A percentile compares a stretch with the other conserved stretches of the same genome.
Conservation (phyloP, 2,797 vertebrate genomes). For the Octomys mimax region DNA sequence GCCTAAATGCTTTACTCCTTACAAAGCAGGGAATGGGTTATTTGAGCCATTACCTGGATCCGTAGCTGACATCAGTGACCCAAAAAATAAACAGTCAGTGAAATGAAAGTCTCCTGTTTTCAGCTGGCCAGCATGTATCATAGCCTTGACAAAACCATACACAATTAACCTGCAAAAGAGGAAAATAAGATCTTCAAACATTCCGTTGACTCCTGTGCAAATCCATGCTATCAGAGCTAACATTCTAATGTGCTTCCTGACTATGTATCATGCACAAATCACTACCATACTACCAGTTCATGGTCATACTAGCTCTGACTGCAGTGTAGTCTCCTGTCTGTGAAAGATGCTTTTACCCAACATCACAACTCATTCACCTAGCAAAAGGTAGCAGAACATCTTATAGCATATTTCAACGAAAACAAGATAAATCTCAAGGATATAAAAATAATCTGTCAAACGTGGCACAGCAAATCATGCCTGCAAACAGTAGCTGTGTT, state of each 20-base stretch:
- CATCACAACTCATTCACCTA: slow-evolving; percentile 60
- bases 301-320: slow-evolving; percentile 45
- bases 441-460: slow-evolving; percentile 69
- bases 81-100: slow-evolving; percentile 94
- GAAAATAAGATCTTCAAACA: slow-evolving; percentile 78
- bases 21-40: slow-evolving; percentile 47
- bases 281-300: not conserved
- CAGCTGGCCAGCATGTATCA: slow-evolving; percentile 88
- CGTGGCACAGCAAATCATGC: slow-evolving; percentile 35
- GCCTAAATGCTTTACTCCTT: slow-evolving; percentile 47
- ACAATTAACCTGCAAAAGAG: slow-evolving; percentile 90
- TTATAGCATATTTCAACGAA: slow-evolving; percentile 74
- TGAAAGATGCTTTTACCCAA: slow-evolving; percentile 29
- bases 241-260: not conserved
- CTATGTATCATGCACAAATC: not conserved
- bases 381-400: slow-evolving; percentile 69
- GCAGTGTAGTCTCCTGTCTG: not conserved
- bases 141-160: slow-evolving; percentile 93
- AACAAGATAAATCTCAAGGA: slow-evolving; percentile 69
- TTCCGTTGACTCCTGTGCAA: not conserved
- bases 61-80: slow-evolving; percentile 94
- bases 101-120: slow-evolving; percentile 91
- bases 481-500: slow-evolving; percentile 54
- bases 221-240: not conserved
- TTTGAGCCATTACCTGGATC: slow-evolving; percentile 92